Base-by-base conservation (phyloP, 53 echinoderm and acorn worm genomes). In the Luidia sarsii region DNA sequence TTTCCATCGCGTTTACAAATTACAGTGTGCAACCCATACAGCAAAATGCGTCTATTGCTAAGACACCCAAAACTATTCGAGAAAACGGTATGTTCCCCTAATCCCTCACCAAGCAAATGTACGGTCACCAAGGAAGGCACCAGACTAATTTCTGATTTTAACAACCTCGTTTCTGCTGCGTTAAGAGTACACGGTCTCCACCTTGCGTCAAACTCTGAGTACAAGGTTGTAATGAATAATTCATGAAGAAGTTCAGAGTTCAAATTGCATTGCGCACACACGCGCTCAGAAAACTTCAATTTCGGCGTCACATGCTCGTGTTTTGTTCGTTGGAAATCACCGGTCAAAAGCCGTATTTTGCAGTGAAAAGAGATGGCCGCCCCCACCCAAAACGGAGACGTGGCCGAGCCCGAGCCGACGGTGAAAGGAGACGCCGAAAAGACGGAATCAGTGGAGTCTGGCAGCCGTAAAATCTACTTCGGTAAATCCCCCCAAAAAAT, bases 11-110 rank as follows among this genome's bases (percentile, higher is more conserved):
- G n/a, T n/a, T n/a, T n/a, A n/a, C n/a, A n/a, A n/a, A n/a, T n/a
- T n/a, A n/a, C n/a, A n/a, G n/a, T n/a, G n/a, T n/a, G n/a, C n/a
- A n/a, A n/a, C n/a, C n/a, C n/a, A n/a, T n/a, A n/a, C n/a, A n/a
- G n/a, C n/a, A n/a, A n/a, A n/a, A n/a, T 21, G 50, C 70, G 50
- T 69, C 33, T 38, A 46, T 77, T 23, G 61, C 77, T 29, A 60
- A 61, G 77, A 13, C 59, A 59, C 3, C n/a, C 30, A 77, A 77
- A 77, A 77, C 77, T 77, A 77, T 77, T 60, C 46, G 30, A n/a
- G 60, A 30, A 60, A 39, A 32, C 39, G n/a, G 60, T 46, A 61
- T 20, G 59, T 31, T 31, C 18, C 61, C 77, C 61, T 60, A 21
- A 18, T 39, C 50, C 31, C 35, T 19, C 2, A 2, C 1, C 7